A percentile compares a stretch with the other conserved stretches of the same genome.
These are phyloP conservation scores for Halichoeres trimaculatus DNA, from an alignment of 2,113 vertebrate species.

Conservation along the genomic window DNA sequence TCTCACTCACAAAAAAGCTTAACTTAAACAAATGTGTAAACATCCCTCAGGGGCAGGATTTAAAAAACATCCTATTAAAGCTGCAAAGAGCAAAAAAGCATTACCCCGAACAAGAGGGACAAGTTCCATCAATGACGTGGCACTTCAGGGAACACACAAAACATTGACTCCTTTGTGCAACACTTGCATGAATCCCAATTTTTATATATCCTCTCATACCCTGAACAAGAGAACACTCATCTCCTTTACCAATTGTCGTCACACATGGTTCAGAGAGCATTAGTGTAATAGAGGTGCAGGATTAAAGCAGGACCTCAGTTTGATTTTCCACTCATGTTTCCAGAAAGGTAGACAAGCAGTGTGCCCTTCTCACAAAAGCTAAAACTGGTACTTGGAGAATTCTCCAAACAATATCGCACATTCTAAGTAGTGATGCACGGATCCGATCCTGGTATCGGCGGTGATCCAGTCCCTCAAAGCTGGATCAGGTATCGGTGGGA, in stretches of 20 bases:
- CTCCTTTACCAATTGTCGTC: conserved; percentile 22
- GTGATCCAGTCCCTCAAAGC: too few species aligned
- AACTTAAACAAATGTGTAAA: too few species aligned
- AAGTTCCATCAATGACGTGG: neutral
- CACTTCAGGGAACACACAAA: too few species aligned
- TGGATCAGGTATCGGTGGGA: too few species aligned
- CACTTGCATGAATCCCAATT: conserved; percentile 5
- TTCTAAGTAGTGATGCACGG: too few species aligned
- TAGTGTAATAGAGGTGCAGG: neutral
- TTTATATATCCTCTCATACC: conserved; percentile 15
- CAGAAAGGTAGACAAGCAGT: neutral
- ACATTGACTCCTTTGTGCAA: neutral
- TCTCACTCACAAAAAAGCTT: too few species aligned
- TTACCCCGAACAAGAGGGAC: neutral
- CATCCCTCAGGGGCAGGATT: too few species aligned
- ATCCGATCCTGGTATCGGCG: too few species aligned
- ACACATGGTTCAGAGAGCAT: conserved; percentile 19
- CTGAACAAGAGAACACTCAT: neutral
- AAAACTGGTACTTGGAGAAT: neutral
- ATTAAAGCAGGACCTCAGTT: neutral
- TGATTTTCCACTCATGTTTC: conserved; percentile 2
- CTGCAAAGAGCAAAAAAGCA: neutral
- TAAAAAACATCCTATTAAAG: too few species aligned
- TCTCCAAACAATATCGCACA: conserved; percentile 16
- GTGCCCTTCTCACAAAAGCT: conserved; percentile 3